Evolutionary conservation across 2,888 invertebrate species (phyloP), one percentile per base, ranked within the genome.

Genomic region (Penaeus monodon): DNA sequence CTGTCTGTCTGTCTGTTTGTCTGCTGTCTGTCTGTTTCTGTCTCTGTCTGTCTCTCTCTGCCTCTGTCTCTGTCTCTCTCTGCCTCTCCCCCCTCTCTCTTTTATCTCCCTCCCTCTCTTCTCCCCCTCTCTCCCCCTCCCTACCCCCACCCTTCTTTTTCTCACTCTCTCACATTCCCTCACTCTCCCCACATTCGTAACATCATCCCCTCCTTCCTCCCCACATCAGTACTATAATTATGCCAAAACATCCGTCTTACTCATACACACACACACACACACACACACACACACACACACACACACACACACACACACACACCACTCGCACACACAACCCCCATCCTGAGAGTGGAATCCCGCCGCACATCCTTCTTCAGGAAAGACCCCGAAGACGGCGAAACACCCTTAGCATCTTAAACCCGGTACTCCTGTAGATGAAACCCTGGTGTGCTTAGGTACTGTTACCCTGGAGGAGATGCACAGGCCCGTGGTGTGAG

Each of bases 201-300:
- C 49, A 14, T 49, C 17, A 57, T 17, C 44, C 17, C 3, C 57
- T 57, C 57, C 4, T 27, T 29, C 1, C 57, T 33, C n/a, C 12
- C 49, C 6, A 0, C 2, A 77, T 14, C 38, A 20, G 2, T n/a
- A 24, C 49, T 44, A 0, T 22, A 17, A 44, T 6, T 2, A 38
- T 3, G 0, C 6, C 77, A 77, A 77, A 24, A 22, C 77, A 49
- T n/a, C 38, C 10, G 44, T 44, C 44, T 24, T 49, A 22, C 77
- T 44, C 77, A 57, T 27, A 77, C 77, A 77, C 77, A 77, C 77
- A 1, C 49, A 57, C 49, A 57, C 77, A 1, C 77, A 77, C 77
- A 1, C 77, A 77, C n/a, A 49, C 77, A 44, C 77, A 77, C 77
- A 17, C 78, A 73, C 2, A n/a, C 22, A 8, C 27, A 77, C 77